Evolutionary conservation across 2,113 vertebrate genomes (phyloP), one percentile per base, ranked within the genome.

Genomic region (Gnathonemus longibarbis): DNA sequence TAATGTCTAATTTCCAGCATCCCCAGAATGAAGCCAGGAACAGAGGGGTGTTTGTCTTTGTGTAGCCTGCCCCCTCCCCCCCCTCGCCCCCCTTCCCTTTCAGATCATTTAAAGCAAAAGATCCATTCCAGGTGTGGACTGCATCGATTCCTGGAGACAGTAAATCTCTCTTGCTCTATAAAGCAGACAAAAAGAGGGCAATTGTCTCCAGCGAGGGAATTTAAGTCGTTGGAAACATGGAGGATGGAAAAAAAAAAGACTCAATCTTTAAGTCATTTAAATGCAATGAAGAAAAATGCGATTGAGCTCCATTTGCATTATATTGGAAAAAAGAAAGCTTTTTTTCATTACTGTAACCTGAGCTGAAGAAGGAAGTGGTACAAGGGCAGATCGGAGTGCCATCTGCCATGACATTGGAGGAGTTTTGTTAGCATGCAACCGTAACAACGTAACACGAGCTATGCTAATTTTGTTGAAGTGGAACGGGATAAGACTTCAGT

Each of bases 111-210:
- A 86, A 90, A 84, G 84, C 15, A 24, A 87, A 77, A 52, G 62
- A 77, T 74, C 84, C 84, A 87, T 31, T 90, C 84, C 89, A 90
- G 89, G 89, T 90, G 89, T 90, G 84, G 89, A 77, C 49, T 42
- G 48, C 89, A 90, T 87, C 66, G 85, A 90, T 80, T 88, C 89
- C 62, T 50, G 9, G 24, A 88, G 48, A 49, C 85, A 90, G 46
- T 87, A 88, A 87, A 87, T 88, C 89, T 87, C 62, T 80, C 84
- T 88, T 58, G 45, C 48, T 90, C 58, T 62, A 42, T 87, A 62
- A 42, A 87, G 53, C 84, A 50, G 58, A 87, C 84, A 87, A 53
- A 90, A 66, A 52, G 58, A 84, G 77, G 53, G 87, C 80, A 85
- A 39, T 85, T 85, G 83, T 62, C 52, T 90, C 52, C n/a, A 62